These are phyloP conservation scores for Albula glossodonta DNA, from an alignment of 2,113 vertebrate species.

Conservation along the genomic window DNA sequence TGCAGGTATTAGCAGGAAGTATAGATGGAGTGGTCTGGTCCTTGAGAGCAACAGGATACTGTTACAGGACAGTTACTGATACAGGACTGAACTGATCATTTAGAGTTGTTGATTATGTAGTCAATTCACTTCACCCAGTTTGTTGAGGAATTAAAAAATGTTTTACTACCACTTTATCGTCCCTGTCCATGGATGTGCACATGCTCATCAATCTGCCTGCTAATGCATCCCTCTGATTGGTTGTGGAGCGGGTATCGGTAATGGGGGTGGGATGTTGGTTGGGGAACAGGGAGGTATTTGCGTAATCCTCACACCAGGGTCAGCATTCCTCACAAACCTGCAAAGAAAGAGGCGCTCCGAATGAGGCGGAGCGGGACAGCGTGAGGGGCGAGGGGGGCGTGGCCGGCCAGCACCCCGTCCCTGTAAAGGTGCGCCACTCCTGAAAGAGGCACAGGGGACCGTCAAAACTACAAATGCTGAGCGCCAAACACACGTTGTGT, in stretches of 20 bases:
- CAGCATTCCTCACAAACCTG: constrained; percentile 43
- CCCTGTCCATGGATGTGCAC: background rate
- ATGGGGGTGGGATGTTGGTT: constrained; percentile 80
- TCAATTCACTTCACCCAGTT: too few relatives aligned
- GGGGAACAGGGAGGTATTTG: constrained; percentile 59
- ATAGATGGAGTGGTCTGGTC: too few relatives aligned
- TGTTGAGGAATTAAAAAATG: too few relatives aligned
- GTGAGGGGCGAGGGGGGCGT: constrained; percentile 57
- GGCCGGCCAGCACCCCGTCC: constrained; percentile 67
- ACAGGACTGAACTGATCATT: too few relatives aligned
- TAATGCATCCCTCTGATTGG: background rate
- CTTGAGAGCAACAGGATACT: too few relatives aligned
- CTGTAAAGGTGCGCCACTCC: constrained; percentile 73
- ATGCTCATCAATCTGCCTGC: background rate
- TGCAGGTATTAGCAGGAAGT: too few relatives aligned
- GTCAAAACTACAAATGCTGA: background rate
- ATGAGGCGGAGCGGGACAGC: constrained; percentile 10
- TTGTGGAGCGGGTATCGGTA: constrained; percentile 56
- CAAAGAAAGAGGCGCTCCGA: constrained; percentile 39
- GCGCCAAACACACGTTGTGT: background rate
- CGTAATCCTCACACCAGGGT: constrained; percentile 49
- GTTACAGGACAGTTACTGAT: too few relatives aligned
- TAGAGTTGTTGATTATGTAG: too few relatives aligned
- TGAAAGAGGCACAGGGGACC: constrained; percentile 56
- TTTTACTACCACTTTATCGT: too few relatives aligned